Conservation (phyloP, 2,888 invertebrate genomes). For the Flabesymbios commensalis region DNA sequence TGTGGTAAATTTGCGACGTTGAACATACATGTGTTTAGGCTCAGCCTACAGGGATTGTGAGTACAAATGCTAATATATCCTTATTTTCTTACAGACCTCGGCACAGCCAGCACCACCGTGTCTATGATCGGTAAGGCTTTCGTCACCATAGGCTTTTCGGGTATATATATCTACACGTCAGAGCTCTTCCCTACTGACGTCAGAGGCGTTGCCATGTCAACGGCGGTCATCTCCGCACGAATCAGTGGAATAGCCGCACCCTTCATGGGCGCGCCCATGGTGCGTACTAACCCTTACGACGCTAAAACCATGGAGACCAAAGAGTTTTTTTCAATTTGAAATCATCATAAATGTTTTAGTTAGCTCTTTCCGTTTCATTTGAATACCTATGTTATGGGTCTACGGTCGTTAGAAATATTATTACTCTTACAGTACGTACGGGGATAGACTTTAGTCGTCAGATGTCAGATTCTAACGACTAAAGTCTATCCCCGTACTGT, state of each 20-base stretch:
- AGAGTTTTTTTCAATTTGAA: no score
- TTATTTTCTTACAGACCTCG: constrained; percentile 13
- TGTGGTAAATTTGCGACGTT: no score
- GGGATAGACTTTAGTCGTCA: no score
- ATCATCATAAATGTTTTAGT: no score
- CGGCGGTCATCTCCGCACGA: constrained; percentile 17
- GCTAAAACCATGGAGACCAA: no score
- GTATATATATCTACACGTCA: constrained; percentile 27
- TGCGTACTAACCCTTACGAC: constrained; percentile 1
- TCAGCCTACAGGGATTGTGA: no score
- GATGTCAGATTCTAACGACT: no score
- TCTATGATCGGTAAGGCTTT: constrained; percentile 28
- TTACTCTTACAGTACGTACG: background rate
- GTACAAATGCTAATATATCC: no score
- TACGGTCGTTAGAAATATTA: background rate
- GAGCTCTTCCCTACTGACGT: constrained; percentile 36
- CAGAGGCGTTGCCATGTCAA: constrained; percentile 30
- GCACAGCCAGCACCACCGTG: constrained; percentile 11
- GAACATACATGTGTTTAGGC: no score
- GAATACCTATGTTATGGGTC: no score
- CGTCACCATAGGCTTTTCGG: constrained; percentile 18
- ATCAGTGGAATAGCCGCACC: constrained; percentile 31
- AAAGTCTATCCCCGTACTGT: no score
- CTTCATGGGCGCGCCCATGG: constrained; percentile 29
- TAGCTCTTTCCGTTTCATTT: no score